These are phyloP conservation scores for Narcine bancroftii DNA, from an alignment of 2,113 vertebrate genomes.

Conservation along the genomic window DNA sequence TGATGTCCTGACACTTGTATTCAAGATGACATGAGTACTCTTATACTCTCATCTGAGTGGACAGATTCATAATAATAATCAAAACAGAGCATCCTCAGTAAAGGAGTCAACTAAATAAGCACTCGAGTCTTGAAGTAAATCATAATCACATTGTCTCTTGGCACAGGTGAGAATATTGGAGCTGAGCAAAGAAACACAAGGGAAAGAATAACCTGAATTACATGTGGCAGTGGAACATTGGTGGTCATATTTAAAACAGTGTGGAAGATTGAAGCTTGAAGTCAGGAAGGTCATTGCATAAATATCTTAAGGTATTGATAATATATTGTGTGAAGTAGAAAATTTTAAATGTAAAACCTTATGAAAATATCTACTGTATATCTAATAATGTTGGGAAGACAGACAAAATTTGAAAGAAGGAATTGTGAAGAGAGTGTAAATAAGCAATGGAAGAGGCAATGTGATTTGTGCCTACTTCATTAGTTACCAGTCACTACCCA, in stretches of 20 bases:
- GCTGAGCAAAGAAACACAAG: not conserved
- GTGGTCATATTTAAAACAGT: not conserved
- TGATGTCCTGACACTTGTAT: no score
- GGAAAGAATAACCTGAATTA: not conserved
- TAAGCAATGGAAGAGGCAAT: not conserved
- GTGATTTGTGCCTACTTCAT: conserved; percentile 6
- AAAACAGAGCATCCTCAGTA: not conserved
- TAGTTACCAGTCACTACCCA: conserved; percentile 27
- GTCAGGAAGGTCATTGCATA: not conserved
- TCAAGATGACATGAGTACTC: not conserved
- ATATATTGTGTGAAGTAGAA: not conserved
- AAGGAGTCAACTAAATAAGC: not conserved
- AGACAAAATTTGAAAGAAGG: not conserved
- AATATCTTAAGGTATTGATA: not conserved
- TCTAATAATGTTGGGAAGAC: not conserved
- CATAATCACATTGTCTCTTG: not conserved
- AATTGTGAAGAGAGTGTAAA: not conserved
- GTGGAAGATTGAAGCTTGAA: not conserved
- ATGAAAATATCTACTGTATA: not conserved
- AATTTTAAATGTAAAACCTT: not conserved
- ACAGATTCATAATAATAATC: not conserved
- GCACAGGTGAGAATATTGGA: not conserved
- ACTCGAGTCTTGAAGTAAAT: not conserved
- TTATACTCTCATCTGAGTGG: not conserved
- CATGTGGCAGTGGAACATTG: not conserved